Percentiles rank a stretch among this genome's conserved stretches.
Conservation (phyloP, 1,140 invertebrate genomes). For the Eurosta solidaginis region DNA sequence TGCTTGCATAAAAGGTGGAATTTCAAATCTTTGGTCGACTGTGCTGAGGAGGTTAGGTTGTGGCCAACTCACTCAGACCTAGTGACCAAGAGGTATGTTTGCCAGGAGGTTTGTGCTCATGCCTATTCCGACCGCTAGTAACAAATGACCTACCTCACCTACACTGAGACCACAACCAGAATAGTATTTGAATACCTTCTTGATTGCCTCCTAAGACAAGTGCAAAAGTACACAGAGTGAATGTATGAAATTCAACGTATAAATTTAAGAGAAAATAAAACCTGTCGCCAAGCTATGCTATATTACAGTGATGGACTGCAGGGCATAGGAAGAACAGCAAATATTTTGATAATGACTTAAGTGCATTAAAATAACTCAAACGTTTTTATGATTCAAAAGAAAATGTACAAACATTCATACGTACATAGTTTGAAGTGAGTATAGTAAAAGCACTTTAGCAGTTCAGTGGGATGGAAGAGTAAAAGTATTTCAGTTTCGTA, state of each 20-base stretch:
- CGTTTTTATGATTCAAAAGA: not conserved
- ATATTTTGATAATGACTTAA: conserved; percentile 17
- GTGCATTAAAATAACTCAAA: not conserved
- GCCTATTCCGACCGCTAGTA: too few relatives aligned
- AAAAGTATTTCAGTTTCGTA: too few relatives aligned
- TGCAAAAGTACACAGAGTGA: not conserved
- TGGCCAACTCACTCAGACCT: too few relatives aligned
- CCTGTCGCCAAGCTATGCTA: not conserved
- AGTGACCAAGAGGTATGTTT: too few relatives aligned
- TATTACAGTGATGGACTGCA: not conserved
- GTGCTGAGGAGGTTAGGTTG: not conserved
- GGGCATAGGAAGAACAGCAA: not conserved
- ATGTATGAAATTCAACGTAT: not conserved
- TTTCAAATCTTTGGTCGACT: too few relatives aligned
- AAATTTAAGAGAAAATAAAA: not conserved
- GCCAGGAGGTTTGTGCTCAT: too few relatives aligned
- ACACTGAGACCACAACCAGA: not conserved
- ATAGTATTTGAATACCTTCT: too few relatives aligned
- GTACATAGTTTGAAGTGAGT: too few relatives aligned
- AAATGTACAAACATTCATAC: not conserved
- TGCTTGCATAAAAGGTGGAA: too few relatives aligned
- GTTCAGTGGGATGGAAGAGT: not conserved
- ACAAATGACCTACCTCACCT: too few relatives aligned
- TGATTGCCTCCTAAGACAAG: not conserved
- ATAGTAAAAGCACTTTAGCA: not conserved